Base-by-base conservation (phyloP, 2,113 vertebrate species). In the Bambusicola thoracicus region DNA sequence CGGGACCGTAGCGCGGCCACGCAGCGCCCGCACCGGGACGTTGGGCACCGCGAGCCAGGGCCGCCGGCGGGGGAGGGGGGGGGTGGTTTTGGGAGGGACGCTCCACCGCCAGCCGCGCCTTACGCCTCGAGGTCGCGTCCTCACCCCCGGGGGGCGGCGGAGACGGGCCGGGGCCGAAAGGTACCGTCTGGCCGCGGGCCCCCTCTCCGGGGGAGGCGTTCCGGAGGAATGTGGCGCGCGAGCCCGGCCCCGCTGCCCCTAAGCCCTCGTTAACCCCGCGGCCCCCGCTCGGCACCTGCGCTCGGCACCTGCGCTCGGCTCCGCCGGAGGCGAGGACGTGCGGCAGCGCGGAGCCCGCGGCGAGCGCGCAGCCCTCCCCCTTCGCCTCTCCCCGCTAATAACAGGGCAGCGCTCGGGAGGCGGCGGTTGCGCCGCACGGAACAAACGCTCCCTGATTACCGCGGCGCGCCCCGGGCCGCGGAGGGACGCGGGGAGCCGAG, bases 391-490 rank as follows among this genome's bases (percentile, higher is more conserved):
- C 59, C 55, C 65, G 24, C 65, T 89, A 69, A 56, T 73, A 83
- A 34, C 89, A 92, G 81, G 77, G 87, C 92, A 80, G 19, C 22
- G 13, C 59, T 92, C 40, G 46, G 59, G 61, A 86, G 81, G 51
- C 51, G 51, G 51, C 8, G 48, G 73, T 46, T 77, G 73, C 59
- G 32, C 76, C 10, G 65, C 89, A 58, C 55, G 59, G 81, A 94
- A 73, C 90, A 75, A 88, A 61, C 65, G 41, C 7, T 76, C 91
- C 51, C 79, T 96, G 83, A 95, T 90, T 88, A 65, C 21, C 80
- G 24, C 67, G n/a, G 53, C 73, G 62, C 51, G 25, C 25, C 51
- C 25, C 20, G 29, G 36, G 74, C 65, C 75, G 88, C 51, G 29
- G 51, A 51, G 49, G 25, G 25, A 51, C 49, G 15, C 49, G 49